A percentile compares a stretch with the other conserved stretches of the same genome.
phyloP scores from a whole-genome alignment of 2,113 vertebrate species.

The Solea senegalensis region DNA sequence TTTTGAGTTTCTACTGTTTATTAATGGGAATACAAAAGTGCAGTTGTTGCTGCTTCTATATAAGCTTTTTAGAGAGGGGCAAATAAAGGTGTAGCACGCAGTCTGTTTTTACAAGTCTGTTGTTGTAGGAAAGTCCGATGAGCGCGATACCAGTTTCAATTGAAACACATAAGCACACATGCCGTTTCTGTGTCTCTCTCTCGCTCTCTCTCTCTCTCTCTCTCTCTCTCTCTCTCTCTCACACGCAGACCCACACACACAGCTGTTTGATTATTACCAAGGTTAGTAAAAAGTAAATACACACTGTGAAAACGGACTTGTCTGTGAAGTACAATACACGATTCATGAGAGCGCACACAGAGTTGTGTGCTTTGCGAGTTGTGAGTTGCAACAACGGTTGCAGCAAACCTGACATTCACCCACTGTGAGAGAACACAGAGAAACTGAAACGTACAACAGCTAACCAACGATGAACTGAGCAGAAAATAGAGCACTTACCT shows the following conservation, averaged over 20 bases:
- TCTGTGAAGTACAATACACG: background rate
- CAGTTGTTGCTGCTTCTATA: background rate
- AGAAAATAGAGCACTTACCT: slow-evolving; percentile 66
- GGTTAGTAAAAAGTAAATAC: slow-evolving; percentile 14
- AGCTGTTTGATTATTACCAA: slow-evolving; percentile 22
- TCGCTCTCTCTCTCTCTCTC: no score
- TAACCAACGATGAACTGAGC: slow-evolving; percentile 2
- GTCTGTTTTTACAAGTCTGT: background rate
- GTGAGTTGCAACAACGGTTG: background rate
- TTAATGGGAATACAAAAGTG: slow-evolving; percentile 4
- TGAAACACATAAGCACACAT: background rate
- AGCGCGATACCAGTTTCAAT: slow-evolving; percentile 9
- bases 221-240: background rate
- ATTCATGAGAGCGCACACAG: background rate
- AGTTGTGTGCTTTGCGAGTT: background rate
- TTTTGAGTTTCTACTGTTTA: slow-evolving; percentile 29
- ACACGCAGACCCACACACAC: background rate
- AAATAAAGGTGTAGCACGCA: slow-evolving; percentile 19
- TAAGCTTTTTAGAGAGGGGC: slow-evolving; percentile 5
- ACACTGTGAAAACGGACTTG: background rate
- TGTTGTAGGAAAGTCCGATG: slow-evolving; percentile 1
- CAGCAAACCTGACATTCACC: slow-evolving; percentile 10
- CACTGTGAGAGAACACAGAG: slow-evolving; percentile 16
- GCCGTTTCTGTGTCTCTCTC: background rate
- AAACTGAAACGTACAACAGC: slow-evolving; percentile 12